phyloP scores from a whole-genome alignment of 2,888 invertebrate genomes.

The Agrochola litura region DNA sequence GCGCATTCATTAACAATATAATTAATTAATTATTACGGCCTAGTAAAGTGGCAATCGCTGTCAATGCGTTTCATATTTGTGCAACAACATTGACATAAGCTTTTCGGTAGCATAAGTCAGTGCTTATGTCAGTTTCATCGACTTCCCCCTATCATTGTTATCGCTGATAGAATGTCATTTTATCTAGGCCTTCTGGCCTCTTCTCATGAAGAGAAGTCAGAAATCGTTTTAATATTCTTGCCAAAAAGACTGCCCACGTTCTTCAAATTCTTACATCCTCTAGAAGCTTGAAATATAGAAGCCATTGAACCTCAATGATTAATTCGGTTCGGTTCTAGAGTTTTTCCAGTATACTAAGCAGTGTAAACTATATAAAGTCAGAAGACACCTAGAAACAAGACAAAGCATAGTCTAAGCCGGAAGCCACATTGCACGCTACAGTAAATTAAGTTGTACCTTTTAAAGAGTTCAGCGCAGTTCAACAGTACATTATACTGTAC shows the following conservation, averaged over 20 bases:
- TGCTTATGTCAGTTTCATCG: not conserved
- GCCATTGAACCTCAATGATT: not conserved
- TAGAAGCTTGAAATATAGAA: not conserved
- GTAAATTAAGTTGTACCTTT: conserved; percentile 37
- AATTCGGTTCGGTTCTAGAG: not conserved
- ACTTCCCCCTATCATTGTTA: not conserved
- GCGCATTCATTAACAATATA: too few species aligned
- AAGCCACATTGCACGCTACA: conserved; percentile 38
- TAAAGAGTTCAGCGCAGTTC: conserved; percentile 46
- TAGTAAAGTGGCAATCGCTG: too few species aligned
- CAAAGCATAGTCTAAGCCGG: conserved; percentile 44
- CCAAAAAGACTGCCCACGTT: not conserved
- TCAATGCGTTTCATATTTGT: not conserved
- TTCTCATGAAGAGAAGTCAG: not conserved
- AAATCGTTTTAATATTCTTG: not conserved
- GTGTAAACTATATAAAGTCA: not conserved
- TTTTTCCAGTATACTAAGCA: not conserved
- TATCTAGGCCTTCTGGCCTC: not conserved
- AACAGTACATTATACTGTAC: conserved; percentile 14
- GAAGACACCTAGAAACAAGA: conserved; percentile 24
- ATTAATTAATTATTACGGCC: too few species aligned
- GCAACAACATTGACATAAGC: not conserved
- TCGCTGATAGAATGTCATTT: not conserved
- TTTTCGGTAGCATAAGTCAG: not conserved
- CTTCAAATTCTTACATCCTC: not conserved